A percentile compares a stretch with the other conserved stretches of the same genome.
Conservation (phyloP, 2,888 invertebrate genomes). For the Amphipyra berbera region DNA sequence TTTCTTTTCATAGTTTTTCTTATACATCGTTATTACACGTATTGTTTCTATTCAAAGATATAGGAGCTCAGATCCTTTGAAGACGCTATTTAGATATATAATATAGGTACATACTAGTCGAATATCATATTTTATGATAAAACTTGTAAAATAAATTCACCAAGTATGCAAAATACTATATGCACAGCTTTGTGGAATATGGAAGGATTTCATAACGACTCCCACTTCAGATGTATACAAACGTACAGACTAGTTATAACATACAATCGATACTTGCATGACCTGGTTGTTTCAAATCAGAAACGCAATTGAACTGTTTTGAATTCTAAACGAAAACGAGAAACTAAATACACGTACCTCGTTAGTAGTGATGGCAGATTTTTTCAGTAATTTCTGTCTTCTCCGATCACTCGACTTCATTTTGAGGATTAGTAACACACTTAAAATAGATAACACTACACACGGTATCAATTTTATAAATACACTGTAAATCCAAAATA, state of each 20-base stretch:
- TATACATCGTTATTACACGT: conserved; percentile 11
- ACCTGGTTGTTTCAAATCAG: conserved; percentile 16
- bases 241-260: conserved; percentile 4
- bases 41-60: conserved; percentile 23
- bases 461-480: conserved; percentile 98
- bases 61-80: conserved; percentile 10
- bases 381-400: conserved; percentile 92
- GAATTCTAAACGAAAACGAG: conserved; percentile 17
- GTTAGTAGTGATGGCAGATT: conserved; percentile 79
- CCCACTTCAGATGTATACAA: conserved; percentile 7
- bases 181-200: conserved; percentile 12
- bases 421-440: conserved; percentile 93
- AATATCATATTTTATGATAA: not conserved
- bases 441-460: conserved; percentile 95
- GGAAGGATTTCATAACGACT: conserved; percentile 4
- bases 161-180: conserved; percentile 15
- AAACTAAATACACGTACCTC: conserved; percentile 72
- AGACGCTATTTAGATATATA: conserved; percentile 12
- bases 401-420: conserved; percentile 95
- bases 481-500: conserved; percentile 97
- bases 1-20: conserved; percentile 25
- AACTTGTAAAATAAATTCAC: conserved; percentile 10
- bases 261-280: conserved; percentile 15
- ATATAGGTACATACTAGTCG: not conserved
- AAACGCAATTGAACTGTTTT: conserved; percentile 13